These are phyloP conservation scores for Sandelia bainsii DNA, from an alignment of 2,797 vertebrate species.

Conservation along the genomic window DNA sequence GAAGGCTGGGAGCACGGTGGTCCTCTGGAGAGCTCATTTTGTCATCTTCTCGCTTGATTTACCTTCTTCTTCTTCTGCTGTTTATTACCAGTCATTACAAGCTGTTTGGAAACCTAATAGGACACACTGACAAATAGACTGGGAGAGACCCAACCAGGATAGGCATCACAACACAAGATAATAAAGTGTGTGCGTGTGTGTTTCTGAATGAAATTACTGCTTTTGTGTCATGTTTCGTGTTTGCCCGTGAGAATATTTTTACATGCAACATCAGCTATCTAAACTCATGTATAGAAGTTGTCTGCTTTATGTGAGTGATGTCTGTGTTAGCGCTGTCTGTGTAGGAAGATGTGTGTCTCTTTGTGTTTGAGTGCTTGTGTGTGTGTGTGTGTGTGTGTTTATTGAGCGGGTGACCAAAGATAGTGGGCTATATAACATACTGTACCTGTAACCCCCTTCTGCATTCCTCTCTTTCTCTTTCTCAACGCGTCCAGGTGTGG, in stretches of 20 bases:
- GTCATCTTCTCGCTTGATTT: slow-evolving; percentile 89
- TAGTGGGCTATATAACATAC: slow-evolving; percentile 21
- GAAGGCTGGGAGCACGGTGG: slow-evolving; percentile 76
- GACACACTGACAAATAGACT: slow-evolving; percentile 80
- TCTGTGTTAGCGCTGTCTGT: slow-evolving; percentile 44
- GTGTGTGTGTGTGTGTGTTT: slow-evolving; percentile 15
- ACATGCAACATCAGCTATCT: slow-evolving; percentile 55
- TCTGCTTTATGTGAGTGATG: slow-evolving; percentile 54
- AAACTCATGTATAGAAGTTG: slow-evolving; percentile 48
- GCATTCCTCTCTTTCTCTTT: slow-evolving; percentile 38
- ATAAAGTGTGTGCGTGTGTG: slow-evolving; percentile 36
- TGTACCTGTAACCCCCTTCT: slow-evolving; percentile 33
- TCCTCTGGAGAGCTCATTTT: slow-evolving; percentile 87
- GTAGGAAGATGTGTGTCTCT: slow-evolving; percentile 5
- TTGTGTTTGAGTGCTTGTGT: slow-evolving; percentile 28
- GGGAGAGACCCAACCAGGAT: slow-evolving; percentile 63
- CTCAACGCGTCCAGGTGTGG: slow-evolving; percentile 83
- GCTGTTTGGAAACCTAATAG: slow-evolving; percentile 90
- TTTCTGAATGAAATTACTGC: background rate
- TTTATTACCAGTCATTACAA: slow-evolving; percentile 91
- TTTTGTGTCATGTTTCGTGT: slow-evolving; percentile 27
- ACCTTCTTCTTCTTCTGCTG: slow-evolving; percentile 85
- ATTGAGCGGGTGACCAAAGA: slow-evolving; percentile 13
- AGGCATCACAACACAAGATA: slow-evolving; percentile 37
- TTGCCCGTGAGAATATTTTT: slow-evolving; percentile 53